Base-by-base conservation (phyloP, 2,797 vertebrate genomes). In the Chrysocyon brachyurus region DNA sequence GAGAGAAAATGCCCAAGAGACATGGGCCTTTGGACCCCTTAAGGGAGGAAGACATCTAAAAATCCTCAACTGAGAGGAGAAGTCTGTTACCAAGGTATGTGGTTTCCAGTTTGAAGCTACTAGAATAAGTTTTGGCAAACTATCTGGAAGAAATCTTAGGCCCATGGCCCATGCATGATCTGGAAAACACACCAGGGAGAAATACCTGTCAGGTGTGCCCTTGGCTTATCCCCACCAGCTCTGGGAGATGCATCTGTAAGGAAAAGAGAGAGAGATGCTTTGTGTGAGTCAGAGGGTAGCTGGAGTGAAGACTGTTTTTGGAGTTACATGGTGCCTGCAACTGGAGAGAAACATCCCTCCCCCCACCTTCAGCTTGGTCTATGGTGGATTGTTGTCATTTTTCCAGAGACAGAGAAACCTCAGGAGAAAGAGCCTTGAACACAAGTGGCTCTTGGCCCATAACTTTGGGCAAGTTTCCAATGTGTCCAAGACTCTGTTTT, bases 131-230 rank as follows among this genome's bases (percentile, higher is more conserved):
- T 97, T 77, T 93, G 87, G 21, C 66, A 82, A 95, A 82, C 31
- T 16, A 1, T 1, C 10, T 78, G 72, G 77, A 87, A 88, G 73
- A 72, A 83, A 52, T 36, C n/a, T 72, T n/a, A 66, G 77, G 46
- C 24, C 36, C 52, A 64, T 24, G 54, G 36, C 16, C 61, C 7
- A 1, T 33, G 3, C 5, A 2, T 33, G 4, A 6, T 90, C 54
- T 83, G 8, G 28, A 63, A 73, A 70, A 56, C n/a, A 77, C 33
- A 61, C 8, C 10, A 54, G 5, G 66, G 57, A 86, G 7, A 68
- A 79, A 97, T 98, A 99, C 99, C 98, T 98, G 98, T 99, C 94
- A 99, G 98, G 49, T 99, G 99, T 0, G 99, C 99, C 94, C 98
- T 98, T 16, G 99, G 98, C 83, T 99, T 99, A 61, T 98, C 96